Base-by-base conservation (phyloP, 1,140 invertebrate genomes). In the Diorhabda sublineata region DNA sequence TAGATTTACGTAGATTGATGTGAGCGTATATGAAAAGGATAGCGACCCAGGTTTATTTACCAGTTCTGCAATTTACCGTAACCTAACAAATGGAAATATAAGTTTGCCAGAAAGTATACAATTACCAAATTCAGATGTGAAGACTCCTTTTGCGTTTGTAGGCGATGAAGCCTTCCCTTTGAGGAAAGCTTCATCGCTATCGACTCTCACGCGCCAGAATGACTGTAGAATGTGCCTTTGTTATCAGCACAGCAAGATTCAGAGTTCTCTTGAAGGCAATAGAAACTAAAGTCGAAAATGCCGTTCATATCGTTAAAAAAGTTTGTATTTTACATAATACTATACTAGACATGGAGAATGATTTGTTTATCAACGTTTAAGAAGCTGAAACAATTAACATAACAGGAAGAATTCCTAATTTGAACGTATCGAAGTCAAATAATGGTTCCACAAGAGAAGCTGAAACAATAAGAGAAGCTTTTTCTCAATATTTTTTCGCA, bases 41-140 rank as follows among this genome's bases (percentile, higher is more conserved):
- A 78, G 78, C 69, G 82, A 83, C 71, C 75, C 73, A 44, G 66
- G 75, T 42, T 73, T 78, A 58, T 83, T 82, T 69, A 68, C 74
- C 70, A 41, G 74, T 6, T 71, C 70, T 44, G 3, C 4, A 5
- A 11, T 73, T 6, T 71, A 47, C 44, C 4, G 26, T 47, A n/a
- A 47, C 2, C n/a, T 64, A 56, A 47, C 11, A 5, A 56, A 47
- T 26, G n/a, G 45, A 4, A 45, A 8, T 7, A 8, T 64, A 5
- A 45, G 47, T n/a, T 11, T 64, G 6, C 62, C 62, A 7, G 41
- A 11, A 47, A 11, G 9, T 7, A 47, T n/a, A 3, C 5, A 4
- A 26, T 26, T 64, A 47, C 45, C 62, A 11, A 26, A 26, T 8
- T 11, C 43, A 26, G 45, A 64, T 26, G 5, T 64, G 4, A 45